Evolutionary conservation across 2,888 invertebrate genomes (phyloP).

Genomic region (Napeogenes sylphis): DNA sequence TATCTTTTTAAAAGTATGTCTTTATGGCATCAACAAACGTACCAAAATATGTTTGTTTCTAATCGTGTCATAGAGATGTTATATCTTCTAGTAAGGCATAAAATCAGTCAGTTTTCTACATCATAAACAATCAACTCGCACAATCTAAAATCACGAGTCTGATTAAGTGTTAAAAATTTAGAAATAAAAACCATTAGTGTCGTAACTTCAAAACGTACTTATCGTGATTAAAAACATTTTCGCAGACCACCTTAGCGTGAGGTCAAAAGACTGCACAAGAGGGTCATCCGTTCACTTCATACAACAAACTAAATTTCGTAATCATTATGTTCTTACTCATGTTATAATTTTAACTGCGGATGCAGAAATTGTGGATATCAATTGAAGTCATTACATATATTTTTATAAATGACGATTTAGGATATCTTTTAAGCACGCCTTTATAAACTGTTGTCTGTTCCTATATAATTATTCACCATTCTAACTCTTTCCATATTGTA

Average conservation of each 20-base stretch:
- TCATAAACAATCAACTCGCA: too few species aligned
- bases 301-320: slow-evolving; percentile 38
- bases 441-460: too few species aligned
- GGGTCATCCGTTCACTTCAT: slow-evolving; percentile 49
- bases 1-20: not conserved
- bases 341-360: not conserved
- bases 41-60: not conserved
- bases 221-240: slow-evolving; percentile 7
- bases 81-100: too few species aligned
- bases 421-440: not conserved
- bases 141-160: too few species aligned
- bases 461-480: too few species aligned
- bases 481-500: too few species aligned
- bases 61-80: too few species aligned
- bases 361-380: not conserved
- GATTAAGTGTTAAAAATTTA: too few species aligned
- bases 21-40: not conserved
- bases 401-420: not conserved
- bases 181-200: too few species aligned
- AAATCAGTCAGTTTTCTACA: too few species aligned
- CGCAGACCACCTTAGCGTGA: slow-evolving; percentile 28
- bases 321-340: slow-evolving; percentile 22
- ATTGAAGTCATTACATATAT: not conserved
- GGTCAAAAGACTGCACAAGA: slow-evolving; percentile 42
- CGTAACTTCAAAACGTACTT: not conserved